A percentile compares a stretch with the other conserved stretches of the same genome.
Evolutionary conservation across 1,140 invertebrate genomes (phyloP).

Genomic region (Drosophila oshimai): DNA sequence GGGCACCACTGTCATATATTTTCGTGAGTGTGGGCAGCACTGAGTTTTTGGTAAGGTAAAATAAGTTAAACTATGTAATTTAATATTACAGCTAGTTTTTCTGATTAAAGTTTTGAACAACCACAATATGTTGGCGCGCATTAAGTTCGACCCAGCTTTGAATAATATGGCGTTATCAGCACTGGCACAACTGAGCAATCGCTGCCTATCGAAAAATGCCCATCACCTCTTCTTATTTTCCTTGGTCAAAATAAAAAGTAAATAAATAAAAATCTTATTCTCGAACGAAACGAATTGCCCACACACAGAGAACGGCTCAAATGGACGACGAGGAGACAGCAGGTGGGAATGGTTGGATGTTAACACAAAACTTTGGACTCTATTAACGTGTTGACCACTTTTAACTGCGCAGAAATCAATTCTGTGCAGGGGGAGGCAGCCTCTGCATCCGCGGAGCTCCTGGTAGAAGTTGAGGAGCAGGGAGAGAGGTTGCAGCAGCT

Average conservation of each 20-base stretch:
- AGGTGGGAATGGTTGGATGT: conserved; percentile 3
- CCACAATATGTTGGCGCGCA: too few relatives aligned
- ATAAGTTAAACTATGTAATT: too few relatives aligned
- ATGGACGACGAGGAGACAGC: conserved; percentile 64
- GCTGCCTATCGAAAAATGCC: background rate
- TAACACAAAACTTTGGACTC: background rate
- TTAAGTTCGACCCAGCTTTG: background rate
- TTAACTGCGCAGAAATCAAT: conserved; percentile 53
- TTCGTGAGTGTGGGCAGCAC: too few relatives aligned
- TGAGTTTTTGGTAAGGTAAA: too few relatives aligned
- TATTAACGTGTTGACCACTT: background rate
- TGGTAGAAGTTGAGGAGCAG: background rate
- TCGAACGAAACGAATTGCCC: background rate
- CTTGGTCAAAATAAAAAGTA: conserved; percentile 42
- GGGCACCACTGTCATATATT: too few relatives aligned
- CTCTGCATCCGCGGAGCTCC: too few relatives aligned
- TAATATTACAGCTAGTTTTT: too few relatives aligned
- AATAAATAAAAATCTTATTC: conserved; percentile 12
- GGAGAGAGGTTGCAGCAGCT: too few relatives aligned
- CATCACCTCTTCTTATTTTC: conserved; percentile 17
- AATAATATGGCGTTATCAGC: background rate
- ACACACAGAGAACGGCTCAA: conserved; percentile 6
- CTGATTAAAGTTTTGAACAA: too few relatives aligned
- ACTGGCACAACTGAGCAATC: background rate
- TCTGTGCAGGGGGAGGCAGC: conserved; percentile 12